Evolutionary conservation across 1,140 invertebrate species (phyloP).

Genomic region (Temnothorax nylanderi): DNA sequence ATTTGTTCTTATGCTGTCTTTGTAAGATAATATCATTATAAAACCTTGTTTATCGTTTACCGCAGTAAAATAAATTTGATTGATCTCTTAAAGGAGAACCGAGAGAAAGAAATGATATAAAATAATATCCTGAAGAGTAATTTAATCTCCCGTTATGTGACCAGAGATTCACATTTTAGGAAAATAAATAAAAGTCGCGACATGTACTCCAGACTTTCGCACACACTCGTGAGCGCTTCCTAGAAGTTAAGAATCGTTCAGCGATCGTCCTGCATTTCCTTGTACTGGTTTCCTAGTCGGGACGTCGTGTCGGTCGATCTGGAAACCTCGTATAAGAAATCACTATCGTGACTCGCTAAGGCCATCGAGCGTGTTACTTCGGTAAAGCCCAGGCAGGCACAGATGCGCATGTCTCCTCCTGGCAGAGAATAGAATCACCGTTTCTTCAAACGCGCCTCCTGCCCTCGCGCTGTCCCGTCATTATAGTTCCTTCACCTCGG

Average conservation of each 20-base stretch:
- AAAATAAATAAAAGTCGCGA: slow-evolving; percentile 43
- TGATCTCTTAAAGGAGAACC: not conserved
- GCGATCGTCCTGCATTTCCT: slow-evolving; percentile 70
- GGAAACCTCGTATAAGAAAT: slow-evolving; percentile 74
- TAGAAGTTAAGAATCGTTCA: slow-evolving; percentile 68
- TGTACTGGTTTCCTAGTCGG: slow-evolving; percentile 78
- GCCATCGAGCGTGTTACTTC: slow-evolving; percentile 75
- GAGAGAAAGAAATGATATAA: not conserved
- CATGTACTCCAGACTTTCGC: slow-evolving; percentile 51
- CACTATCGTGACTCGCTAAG: slow-evolving; percentile 75
- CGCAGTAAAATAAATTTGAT: not conserved
- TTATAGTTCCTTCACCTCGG: slow-evolving; percentile 72
- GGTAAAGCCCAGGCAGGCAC: slow-evolving; percentile 65
- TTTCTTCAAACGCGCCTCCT: slow-evolving; percentile 67
- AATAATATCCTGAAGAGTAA: not conserved
- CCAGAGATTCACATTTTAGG: not conserved
- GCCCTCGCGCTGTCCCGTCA: slow-evolving; percentile 62
- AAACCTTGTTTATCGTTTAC: not conserved
- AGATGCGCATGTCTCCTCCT: slow-evolving; percentile 77
- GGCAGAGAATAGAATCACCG: slow-evolving; percentile 73
- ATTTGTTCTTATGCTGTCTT: not conserved
- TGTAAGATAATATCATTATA: not conserved
- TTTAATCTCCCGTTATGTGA: slow-evolving; percentile 3
- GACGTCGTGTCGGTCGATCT: slow-evolving; percentile 71
- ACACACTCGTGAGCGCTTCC: slow-evolving; percentile 66